These are phyloP conservation scores for Ceryle rudis DNA, from an alignment of 2,797 vertebrate genomes.

Conservation along the genomic window DNA sequence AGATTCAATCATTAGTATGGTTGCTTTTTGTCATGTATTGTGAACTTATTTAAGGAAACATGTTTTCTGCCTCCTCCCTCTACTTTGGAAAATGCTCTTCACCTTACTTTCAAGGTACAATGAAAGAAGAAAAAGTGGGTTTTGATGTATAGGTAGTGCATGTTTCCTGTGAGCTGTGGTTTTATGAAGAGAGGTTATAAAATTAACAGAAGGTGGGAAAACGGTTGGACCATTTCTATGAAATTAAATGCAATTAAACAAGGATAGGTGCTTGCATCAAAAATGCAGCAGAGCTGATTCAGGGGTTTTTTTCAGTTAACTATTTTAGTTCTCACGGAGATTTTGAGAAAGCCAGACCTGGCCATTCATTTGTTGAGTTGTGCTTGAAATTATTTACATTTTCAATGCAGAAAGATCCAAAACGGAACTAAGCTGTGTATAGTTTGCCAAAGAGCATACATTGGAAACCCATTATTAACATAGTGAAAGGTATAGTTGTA, in stretches of 20 bases:
- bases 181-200: background rate
- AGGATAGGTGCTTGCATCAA: slow-evolving; percentile 19
- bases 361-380: background rate
- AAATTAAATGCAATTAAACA: slow-evolving; percentile 44
- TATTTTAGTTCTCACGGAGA: slow-evolving; percentile 9
- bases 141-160: background rate
- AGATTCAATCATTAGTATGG: background rate
- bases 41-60: background rate
- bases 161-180: background rate
- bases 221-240: slow-evolving; percentile 21
- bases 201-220: slow-evolving; percentile 5
- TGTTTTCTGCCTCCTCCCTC: background rate
- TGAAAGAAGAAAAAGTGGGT: background rate
- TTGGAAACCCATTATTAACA: background rate
- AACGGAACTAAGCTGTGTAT: background rate
- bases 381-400: slow-evolving; percentile 11
- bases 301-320: background rate
- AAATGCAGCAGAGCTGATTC: background rate
- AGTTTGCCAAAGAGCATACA: background rate
- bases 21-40: background rate
- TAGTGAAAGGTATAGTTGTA: slow-evolving; percentile 1
- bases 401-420: background rate
- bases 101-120: background rate
- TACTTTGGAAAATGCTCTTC: background rate
- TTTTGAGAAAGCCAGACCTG: background rate